phyloP scores from a whole-genome alignment of 2,888 invertebrate species.

The Hedya salicella region DNA sequence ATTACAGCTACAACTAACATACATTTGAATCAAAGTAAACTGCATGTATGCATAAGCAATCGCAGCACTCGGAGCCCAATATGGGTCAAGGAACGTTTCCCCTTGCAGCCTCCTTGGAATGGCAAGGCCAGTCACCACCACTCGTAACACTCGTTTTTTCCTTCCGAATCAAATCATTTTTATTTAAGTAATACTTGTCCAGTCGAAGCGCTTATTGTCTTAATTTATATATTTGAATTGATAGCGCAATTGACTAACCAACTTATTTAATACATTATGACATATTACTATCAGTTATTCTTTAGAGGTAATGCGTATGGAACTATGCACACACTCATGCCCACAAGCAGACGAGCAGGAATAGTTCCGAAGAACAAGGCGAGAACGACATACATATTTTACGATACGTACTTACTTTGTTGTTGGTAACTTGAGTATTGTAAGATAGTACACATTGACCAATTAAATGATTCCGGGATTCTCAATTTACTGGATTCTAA shows the following conservation, averaged over 20 bases:
- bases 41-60: constrained; percentile 45
- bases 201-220: constrained; percentile 49
- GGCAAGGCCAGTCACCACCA: constrained; percentile 79
- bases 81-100: constrained; percentile 80
- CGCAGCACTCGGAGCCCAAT: constrained; percentile 58
- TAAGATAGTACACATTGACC: too few relatives aligned
- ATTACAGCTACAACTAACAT: background rate
- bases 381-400: too few relatives aligned
- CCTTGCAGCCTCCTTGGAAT: constrained; percentile 82
- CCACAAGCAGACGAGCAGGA: too few relatives aligned
- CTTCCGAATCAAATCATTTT: constrained; percentile 80
- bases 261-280: too few relatives aligned
- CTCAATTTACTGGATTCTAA: too few relatives aligned
- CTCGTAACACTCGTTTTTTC: constrained; percentile 68
- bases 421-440: too few relatives aligned
- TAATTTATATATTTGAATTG: constrained; percentile 17
- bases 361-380: too few relatives aligned
- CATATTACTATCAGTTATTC: too few relatives aligned
- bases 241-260: background rate
- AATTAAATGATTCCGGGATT: too few relatives aligned
- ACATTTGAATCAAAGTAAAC: constrained; percentile 18
- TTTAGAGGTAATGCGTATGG: too few relatives aligned
- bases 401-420: too few relatives aligned
- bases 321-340: too few relatives aligned
- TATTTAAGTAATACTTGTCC: constrained; percentile 80